Evolutionary conservation across 2,113 vertebrate species (phyloP), one percentile per base, ranked within the genome.

Genomic region (Sturnus vulgaris): DNA sequence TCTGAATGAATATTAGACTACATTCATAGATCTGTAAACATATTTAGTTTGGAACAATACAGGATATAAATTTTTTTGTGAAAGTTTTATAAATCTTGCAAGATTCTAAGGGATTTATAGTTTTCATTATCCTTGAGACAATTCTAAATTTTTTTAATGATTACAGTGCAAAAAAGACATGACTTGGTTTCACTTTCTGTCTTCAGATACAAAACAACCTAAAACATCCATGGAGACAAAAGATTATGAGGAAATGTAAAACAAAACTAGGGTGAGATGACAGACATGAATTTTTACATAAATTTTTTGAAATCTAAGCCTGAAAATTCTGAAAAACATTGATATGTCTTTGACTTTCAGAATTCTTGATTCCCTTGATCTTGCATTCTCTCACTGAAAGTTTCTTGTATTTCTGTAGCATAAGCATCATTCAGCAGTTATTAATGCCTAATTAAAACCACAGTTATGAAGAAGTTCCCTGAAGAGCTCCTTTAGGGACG

Each of bases 381-480:
- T 93, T 96, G 33, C 28, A 68, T 82, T 95, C 35, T 81, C 11
- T 68, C 33, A 13, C 3, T n/a, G 49, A 57, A 79, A 46, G 30
- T 61, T 72, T 69, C 65, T n/a, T 81, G 33, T 4, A n/a, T 84
- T 86, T 85, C 65, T 87, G 21, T 83, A 71, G 8, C 19, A 49
- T 56, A 88, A 65, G 73, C 70, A 93, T 86, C 64, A 61, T 78
- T 64, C 42, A 85, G 21, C 21, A 86, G 40, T 95, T 86, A 55
- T 31, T 66, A 90, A 80, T 28, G 49, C 49, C 85, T 92, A 90
- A 88, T 92, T 96, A 81, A 96, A 96, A 94, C 35, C 30, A 25
- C 31, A 84, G 44, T 60, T 23, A 65, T 85, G 66, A 82, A 86
- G 33, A 95, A 59, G 52, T 56, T 80, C 70, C 44, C 69, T 73